These are phyloP conservation scores for Rhopalosiphum nymphaeae DNA, from an alignment of 2,888 invertebrate genomes.

Conservation along the genomic window DNA sequence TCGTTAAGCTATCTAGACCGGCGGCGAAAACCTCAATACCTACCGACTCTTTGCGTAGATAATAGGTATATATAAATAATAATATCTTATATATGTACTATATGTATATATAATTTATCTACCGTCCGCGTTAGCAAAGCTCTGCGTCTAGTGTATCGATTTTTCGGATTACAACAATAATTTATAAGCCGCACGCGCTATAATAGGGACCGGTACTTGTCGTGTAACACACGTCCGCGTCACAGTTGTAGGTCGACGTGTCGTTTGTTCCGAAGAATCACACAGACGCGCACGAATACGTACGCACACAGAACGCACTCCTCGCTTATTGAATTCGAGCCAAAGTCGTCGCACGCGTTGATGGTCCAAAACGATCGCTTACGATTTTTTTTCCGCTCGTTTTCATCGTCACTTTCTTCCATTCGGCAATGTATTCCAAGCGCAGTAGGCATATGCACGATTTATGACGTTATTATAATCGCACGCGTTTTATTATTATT, in stretches of 20 bases:
- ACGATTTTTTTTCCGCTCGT: not conserved
- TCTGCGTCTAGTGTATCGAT: not conserved
- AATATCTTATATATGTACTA: not conserved
- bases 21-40: not conserved
- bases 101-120: not conserved
- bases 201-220: not conserved
- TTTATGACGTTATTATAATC: not conserved
- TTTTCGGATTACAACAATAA: not conserved
- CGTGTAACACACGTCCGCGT: slow-evolving; percentile 1
- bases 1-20: not conserved
- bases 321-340: not conserved
- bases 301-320: not conserved
- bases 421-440: not conserved
- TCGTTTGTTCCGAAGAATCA: not conserved
- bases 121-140: not conserved
- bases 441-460: not conserved
- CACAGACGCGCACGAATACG: not conserved
- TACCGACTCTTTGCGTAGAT: not conserved
- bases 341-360: not conserved
- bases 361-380: not conserved
- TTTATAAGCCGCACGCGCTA: slow-evolving; percentile 3
- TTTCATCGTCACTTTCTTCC: not conserved
- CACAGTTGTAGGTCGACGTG: slow-evolving; percentile 9
- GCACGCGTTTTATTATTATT: not conserved
- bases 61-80: not conserved